These are phyloP conservation scores for Limanda limanda DNA, from an alignment of 2,113 vertebrate species.

Conservation along the genomic window DNA sequence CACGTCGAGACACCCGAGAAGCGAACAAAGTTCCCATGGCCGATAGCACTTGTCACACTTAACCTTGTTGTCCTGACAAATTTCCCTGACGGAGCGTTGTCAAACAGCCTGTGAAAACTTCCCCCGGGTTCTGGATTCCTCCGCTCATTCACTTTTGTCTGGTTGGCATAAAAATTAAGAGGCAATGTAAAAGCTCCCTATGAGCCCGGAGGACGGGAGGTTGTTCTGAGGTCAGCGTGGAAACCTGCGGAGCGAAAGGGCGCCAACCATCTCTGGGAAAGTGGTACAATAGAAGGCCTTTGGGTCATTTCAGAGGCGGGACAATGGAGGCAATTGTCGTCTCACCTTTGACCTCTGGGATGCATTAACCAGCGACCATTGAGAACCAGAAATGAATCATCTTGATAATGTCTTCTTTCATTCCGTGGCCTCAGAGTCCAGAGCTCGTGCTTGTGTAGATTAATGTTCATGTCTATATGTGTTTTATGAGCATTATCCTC, in stretches of 20 bases:
- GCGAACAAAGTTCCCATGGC: slow-evolving; percentile 75
- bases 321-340: slow-evolving; percentile 68
- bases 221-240: slow-evolving; percentile 74
- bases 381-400: slow-evolving; percentile 46
- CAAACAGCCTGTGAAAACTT: slow-evolving; percentile 49
- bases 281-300: slow-evolving; percentile 45
- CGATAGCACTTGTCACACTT: slow-evolving; percentile 70
- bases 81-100: slow-evolving; percentile 65
- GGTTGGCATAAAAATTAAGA: slow-evolving; percentile 59
- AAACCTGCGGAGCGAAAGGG: slow-evolving; percentile 70
- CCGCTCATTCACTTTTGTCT: slow-evolving; percentile 65
- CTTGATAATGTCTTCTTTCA: slow-evolving; percentile 41
- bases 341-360: slow-evolving; percentile 69
- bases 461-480: not conserved
- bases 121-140: slow-evolving; percentile 52
- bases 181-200: slow-evolving; percentile 62
- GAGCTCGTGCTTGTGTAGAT: slow-evolving; percentile 52
- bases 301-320: slow-evolving; percentile 54
- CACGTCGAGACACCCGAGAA: slow-evolving; percentile 69
- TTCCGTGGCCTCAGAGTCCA: slow-evolving; percentile 4
- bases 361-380: slow-evolving; percentile 45
- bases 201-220: slow-evolving; percentile 58
- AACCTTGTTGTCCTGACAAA: slow-evolving; percentile 71
- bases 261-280: slow-evolving; percentile 70
- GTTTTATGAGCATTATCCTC: not conserved